Percentiles rank a stretch among this genome's conserved stretches.
Evolutionary conservation across 2,797 vertebrate species (phyloP).

Genomic region (Lycodopsis pacificus): DNA sequence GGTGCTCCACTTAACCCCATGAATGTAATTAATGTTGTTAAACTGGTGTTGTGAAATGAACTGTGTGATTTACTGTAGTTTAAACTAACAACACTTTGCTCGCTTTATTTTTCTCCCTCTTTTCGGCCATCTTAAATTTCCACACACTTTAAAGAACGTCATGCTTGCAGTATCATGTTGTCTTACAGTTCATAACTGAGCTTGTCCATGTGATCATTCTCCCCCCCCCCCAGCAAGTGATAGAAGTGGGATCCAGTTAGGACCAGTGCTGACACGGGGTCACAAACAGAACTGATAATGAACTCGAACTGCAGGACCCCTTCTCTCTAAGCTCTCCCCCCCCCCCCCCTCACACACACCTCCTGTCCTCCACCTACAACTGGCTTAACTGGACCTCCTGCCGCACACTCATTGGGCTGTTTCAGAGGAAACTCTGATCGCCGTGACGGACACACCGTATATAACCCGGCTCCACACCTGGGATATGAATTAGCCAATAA

Average conservation of each 20-base stretch:
- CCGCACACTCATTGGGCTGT: constrained; percentile 64
- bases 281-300: constrained; percentile 77
- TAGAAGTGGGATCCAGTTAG: constrained; percentile 65
- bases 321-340: constrained; percentile 8
- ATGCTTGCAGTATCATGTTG: constrained; percentile 29
- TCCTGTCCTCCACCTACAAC: background rate
- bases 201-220: constrained; percentile 49
- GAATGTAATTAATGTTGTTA: background rate
- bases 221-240: constrained; percentile 43
- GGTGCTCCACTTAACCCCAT: background rate
- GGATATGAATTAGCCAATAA: constrained; percentile 81
- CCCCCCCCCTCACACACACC: background rate
- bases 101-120: background rate
- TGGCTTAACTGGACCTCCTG: constrained; percentile 56
- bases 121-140: constrained; percentile 11
- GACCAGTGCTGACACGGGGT: constrained; percentile 73
- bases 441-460: constrained; percentile 80
- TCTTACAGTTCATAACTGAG: constrained; percentile 18
- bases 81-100: background rate
- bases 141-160: background rate
- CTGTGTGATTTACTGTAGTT: background rate
- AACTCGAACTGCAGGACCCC: constrained; percentile 77
- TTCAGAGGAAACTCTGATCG: constrained; percentile 68
- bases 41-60: background rate
- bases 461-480: constrained; percentile 82